A percentile compares a stretch with the other conserved stretches of the same genome.
Conservation (phyloP, 1,140 invertebrate species). For the Oncopodura yosiiana region DNA sequence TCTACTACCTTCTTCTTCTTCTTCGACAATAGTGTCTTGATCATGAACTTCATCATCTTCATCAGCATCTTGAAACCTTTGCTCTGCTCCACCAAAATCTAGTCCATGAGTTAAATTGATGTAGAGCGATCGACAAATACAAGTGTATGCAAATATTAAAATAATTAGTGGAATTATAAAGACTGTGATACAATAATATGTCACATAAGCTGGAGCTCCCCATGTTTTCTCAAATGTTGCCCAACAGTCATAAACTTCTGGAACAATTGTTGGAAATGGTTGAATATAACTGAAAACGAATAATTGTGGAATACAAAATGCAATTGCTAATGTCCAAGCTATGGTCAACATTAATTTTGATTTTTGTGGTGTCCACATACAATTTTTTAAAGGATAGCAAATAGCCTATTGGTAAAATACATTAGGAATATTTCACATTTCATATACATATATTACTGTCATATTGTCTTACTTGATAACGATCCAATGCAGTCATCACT, state of each 20-base stretch:
- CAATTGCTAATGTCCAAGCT: conserved; percentile 52
- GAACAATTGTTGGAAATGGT: conserved; percentile 45
- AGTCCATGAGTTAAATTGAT: conserved; percentile 38
- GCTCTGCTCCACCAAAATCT: not conserved
- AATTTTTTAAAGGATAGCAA: conserved; percentile 52
- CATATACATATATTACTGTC: too few relatives aligned
- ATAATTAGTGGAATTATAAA: conserved; percentile 53
- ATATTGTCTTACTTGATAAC: too few relatives aligned
- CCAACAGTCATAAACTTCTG: conserved; percentile 53
- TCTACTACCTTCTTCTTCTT: too few relatives aligned
- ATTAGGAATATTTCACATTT: too few relatives aligned
- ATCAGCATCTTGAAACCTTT: too few relatives aligned
- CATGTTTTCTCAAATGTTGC: conserved; percentile 58
- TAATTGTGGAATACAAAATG: conserved; percentile 56
- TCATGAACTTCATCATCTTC: too few relatives aligned
- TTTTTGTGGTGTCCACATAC: conserved; percentile 46
- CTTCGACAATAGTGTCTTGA: too few relatives aligned
- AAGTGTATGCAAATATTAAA: conserved; percentile 52
- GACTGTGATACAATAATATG: conserved; percentile 50
- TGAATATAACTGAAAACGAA: conserved; percentile 52
- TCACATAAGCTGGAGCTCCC: conserved; percentile 51
- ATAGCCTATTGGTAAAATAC: conserved; percentile 59
- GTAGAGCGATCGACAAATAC: conserved; percentile 53
- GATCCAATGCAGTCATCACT: conserved; percentile 55
- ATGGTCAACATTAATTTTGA: conserved; percentile 50